Percentiles rank a stretch among this genome's conserved stretches.
Evolutionary conservation across 2,888 invertebrate species (phyloP).

Genomic region (Drosophila phalerata): DNA sequence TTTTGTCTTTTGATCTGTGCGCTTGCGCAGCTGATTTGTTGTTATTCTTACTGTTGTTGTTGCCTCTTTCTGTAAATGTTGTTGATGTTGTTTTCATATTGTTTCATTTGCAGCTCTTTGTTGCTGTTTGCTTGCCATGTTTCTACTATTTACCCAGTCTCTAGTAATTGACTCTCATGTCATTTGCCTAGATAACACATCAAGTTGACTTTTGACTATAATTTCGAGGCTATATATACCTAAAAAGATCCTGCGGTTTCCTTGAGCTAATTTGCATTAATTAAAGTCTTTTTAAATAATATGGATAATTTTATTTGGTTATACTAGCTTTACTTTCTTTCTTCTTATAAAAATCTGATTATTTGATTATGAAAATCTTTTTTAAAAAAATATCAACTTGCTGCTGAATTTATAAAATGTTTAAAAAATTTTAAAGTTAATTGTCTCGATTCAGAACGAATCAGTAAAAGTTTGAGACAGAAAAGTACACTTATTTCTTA

Average conservation of each 20-base stretch:
- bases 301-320: too few species aligned
- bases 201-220: constrained; percentile 1
- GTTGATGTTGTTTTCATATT: constrained; percentile 72
- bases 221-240: not conserved
- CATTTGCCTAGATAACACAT: constrained; percentile 59
- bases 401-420: too few species aligned
- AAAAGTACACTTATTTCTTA: too few species aligned
- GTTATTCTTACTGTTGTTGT: constrained; percentile 30
- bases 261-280: too few species aligned
- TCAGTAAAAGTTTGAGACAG: too few species aligned
- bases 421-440: too few species aligned
- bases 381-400: too few species aligned
- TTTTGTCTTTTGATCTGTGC: constrained; percentile 76
- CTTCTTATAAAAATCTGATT: too few species aligned
- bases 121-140: constrained; percentile 58
- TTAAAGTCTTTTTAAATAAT: too few species aligned
- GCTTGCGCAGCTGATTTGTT: constrained; percentile 82
- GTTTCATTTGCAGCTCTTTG: constrained; percentile 74
- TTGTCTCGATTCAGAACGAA: too few species aligned
- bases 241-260: not conserved
- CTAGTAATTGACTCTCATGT: constrained; percentile 29
- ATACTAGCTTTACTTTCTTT: too few species aligned
- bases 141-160: constrained; percentile 57
- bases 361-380: too few species aligned
- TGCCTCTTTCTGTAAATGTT: constrained; percentile 63